Base-by-base conservation (phyloP, 2,113 vertebrate genomes). In the Gavialis gangeticus region DNA sequence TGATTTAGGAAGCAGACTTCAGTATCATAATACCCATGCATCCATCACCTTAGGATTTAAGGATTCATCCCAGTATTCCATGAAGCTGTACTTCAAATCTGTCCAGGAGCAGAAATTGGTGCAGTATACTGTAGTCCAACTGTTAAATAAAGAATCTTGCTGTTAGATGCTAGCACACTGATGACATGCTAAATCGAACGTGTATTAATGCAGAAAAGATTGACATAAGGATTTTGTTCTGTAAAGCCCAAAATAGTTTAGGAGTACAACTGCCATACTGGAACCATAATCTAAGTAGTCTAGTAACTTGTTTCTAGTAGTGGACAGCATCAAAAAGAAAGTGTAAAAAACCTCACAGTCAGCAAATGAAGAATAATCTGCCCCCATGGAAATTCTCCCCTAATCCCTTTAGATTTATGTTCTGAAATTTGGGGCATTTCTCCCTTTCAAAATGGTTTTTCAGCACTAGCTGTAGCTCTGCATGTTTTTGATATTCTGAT, bases 221-320 rank as follows among this genome's bases (percentile, higher is more conserved):
- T 66, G 6, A 78, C 34, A 13, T 0, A 0, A 62, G 21, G 12
- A 30, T n/a, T 82, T 91, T 75, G 82, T 16, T 28, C 28, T 10
- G 37, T 56, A 34, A 2, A 77, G 55, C 10, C 34, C 75, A 14
- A 82, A 24, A 75, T 4, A 84, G 75, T 59, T 9, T 27, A 10
- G 4, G 25, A 93, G 83, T 22, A 10, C 10, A 87, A 12, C 3
- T 1, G 1, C 24, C 60, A 92, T 17, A 64, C 75, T 18, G 75
- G 81, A 93, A 84, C 16, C 60, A 57, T 14, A 56, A 22, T 63
- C 60, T 66, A n/a, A 12, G 6, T 59, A 54, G 3, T 56, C 86
- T 0, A 71, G 3, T 2, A 67, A 27, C 10, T 10, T 1, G 1
- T 71, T 34, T 78, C 24, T 28, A 28, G 37, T 2, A 91, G 69